Percentiles rank a stretch among this genome's conserved stretches.
These are phyloP conservation scores for Spialia ferax DNA, from an alignment of 2,888 invertebrate genomes.

Conservation along the genomic window DNA sequence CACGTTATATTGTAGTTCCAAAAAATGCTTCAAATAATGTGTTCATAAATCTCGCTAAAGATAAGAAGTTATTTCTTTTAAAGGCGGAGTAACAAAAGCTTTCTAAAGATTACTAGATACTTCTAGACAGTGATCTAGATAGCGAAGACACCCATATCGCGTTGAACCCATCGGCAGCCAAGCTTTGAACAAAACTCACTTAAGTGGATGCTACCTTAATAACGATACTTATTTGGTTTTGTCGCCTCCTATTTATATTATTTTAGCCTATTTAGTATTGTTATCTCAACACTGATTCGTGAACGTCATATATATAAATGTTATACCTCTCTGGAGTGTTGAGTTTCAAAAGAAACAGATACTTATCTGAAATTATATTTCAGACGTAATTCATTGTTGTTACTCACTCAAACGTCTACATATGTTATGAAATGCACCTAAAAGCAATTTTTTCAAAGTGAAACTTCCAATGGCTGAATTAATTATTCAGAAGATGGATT, in stretches of 20 bases:
- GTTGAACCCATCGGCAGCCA: conserved; percentile 6
- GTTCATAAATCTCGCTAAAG: not conserved
- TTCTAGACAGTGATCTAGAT: conserved; percentile 25
- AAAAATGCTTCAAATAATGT: not conserved
- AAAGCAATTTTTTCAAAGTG: too few relatives aligned
- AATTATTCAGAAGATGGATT: too few relatives aligned
- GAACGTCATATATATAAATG: too few relatives aligned
- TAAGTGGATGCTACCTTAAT: not conserved
- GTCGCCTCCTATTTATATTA: too few relatives aligned
- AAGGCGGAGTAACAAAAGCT: conserved; percentile 15
- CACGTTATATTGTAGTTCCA: not conserved
- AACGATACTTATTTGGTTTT: not conserved
- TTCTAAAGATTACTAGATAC: conserved; percentile 20
- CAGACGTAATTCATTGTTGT: too few relatives aligned
- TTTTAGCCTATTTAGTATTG: not conserved
- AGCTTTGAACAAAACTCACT: conserved; percentile 11
- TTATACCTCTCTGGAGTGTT: too few relatives aligned
- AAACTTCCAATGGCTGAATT: too few relatives aligned
- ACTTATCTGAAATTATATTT: too few relatives aligned
- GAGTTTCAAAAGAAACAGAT: too few relatives aligned
- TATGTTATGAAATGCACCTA: too few relatives aligned
- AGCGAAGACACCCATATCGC: not conserved
- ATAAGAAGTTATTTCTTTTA: conserved; percentile 14
- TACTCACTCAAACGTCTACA: too few relatives aligned
- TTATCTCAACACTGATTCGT: not conserved